These are phyloP conservation scores for Catostomus latipinnis DNA, from an alignment of 2,797 vertebrate genomes.

Conservation along the genomic window DNA sequence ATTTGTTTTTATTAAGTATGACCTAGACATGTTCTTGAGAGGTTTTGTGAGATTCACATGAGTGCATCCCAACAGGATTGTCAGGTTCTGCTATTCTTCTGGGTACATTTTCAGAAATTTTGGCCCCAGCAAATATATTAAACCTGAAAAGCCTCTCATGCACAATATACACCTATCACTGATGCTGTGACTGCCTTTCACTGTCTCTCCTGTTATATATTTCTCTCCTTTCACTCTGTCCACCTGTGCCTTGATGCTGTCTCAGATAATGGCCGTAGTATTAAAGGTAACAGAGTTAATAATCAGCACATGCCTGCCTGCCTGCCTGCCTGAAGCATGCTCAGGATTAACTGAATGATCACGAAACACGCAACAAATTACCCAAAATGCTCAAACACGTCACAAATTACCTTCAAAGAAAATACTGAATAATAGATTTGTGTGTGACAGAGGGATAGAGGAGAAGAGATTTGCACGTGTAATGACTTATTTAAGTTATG, in stretches of 20 bases:
- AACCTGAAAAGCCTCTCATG: neutral
- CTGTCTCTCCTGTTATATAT: constrained; percentile 16
- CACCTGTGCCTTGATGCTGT: constrained; percentile 68
- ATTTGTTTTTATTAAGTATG: no score
- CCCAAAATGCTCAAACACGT: constrained; percentile 11
- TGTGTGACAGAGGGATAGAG: neutral
- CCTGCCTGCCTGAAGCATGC: constrained; percentile 54
- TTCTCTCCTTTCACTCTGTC: constrained; percentile 48
- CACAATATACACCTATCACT: constrained; percentile 8
- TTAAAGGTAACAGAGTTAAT: constrained; percentile 88
- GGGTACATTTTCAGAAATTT: neutral
- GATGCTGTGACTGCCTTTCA: constrained; percentile 10
- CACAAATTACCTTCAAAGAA: neutral
- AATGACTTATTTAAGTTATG: neutral
- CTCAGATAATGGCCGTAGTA: constrained; percentile 94
- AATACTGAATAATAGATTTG: constrained; percentile 7
- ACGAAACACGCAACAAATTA: constrained; percentile 21
- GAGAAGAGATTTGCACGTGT: constrained; percentile 26
- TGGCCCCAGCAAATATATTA: neutral
- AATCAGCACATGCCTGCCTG: constrained; percentile 32
- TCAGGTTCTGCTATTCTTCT: neutral
- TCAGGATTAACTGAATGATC: constrained; percentile 41
- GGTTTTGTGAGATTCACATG: no score
- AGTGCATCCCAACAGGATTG: no score
- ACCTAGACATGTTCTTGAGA: no score